Conservation (phyloP, 2,113 vertebrate genomes). For the Otis tarda region DNA sequence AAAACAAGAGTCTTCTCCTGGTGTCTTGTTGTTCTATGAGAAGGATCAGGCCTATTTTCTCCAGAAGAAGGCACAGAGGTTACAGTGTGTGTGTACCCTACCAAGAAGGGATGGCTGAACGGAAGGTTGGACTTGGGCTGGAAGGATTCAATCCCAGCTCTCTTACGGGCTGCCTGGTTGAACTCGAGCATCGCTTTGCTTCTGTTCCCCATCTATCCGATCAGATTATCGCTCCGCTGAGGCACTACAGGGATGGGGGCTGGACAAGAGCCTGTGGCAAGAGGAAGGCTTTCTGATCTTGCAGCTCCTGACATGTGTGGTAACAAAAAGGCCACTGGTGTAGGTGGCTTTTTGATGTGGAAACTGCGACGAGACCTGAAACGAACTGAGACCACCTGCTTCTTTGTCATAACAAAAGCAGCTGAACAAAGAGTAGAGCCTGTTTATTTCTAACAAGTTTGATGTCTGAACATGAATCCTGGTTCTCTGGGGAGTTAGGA, state of each 20-base stretch:
- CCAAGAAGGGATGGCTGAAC: background rate
- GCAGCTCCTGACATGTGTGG: background rate
- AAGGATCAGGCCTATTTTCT: background rate
- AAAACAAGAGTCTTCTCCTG: background rate
- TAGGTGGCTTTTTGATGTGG: background rate
- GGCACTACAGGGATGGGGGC: background rate
- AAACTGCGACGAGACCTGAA: background rate
- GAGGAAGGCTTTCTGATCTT: background rate
- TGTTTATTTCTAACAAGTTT: background rate
- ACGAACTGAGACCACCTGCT: background rate
- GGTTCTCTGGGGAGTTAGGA: background rate
- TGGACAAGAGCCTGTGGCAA: background rate
- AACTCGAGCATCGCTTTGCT: rapidly evolving
- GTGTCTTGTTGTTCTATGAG: background rate
- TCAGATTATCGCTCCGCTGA: background rate
- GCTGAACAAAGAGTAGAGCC: background rate
- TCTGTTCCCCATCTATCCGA: background rate
- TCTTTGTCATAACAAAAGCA: background rate
- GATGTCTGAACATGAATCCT: background rate
- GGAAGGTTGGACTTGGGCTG: background rate
- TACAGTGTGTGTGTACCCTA: background rate
- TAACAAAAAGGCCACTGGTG: background rate
- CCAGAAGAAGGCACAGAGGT: background rate
- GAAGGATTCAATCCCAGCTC: background rate
- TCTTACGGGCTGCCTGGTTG: rapidly evolving